phyloP scores from a whole-genome alignment of 2,113 vertebrate genomes.

The Eudorcas thomsonii region DNA sequence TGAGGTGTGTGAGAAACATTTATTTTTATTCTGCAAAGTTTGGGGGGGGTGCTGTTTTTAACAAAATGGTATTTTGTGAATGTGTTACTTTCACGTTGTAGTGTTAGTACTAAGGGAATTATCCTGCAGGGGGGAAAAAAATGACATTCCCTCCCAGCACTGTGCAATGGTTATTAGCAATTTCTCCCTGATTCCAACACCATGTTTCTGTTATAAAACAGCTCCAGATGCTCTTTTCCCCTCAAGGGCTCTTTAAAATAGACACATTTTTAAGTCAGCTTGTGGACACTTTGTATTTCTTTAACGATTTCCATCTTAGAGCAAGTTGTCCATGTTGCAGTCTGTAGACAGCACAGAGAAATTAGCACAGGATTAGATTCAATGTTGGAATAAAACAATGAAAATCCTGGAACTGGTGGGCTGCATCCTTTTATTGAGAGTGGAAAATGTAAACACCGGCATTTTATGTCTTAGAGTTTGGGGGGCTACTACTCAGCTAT shows the following conservation, averaged over 20 bases:
- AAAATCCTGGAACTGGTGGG: not conserved
- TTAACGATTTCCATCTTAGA: not conserved
- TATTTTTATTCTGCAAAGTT: constrained; percentile 32
- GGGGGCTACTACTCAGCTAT: not conserved
- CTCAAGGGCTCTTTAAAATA: not conserved
- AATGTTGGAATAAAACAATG: not conserved
- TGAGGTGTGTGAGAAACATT: not conserved
- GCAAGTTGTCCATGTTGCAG: not conserved
- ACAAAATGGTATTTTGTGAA: not conserved
- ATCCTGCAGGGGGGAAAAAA: not conserved
- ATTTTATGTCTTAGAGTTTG: not conserved
- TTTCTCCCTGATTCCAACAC: not conserved
- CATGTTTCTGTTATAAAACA: not conserved
- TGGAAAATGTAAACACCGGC: not conserved
- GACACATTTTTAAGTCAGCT: not conserved
- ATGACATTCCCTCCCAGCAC: not conserved
- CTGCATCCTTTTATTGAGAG: not conserved
- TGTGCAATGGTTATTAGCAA: not conserved
- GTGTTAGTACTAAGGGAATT: not conserved
- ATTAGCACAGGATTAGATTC: not conserved
- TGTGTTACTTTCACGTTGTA: not conserved
- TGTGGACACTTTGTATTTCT: not conserved
- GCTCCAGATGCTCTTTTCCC: not conserved
- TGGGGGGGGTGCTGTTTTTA: not conserved
- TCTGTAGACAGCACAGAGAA: not conserved